Percentiles rank a stretch among this genome's conserved stretches.
phyloP scores from a whole-genome alignment of 1,140 invertebrate species.

The Coptotermes formosanus region DNA sequence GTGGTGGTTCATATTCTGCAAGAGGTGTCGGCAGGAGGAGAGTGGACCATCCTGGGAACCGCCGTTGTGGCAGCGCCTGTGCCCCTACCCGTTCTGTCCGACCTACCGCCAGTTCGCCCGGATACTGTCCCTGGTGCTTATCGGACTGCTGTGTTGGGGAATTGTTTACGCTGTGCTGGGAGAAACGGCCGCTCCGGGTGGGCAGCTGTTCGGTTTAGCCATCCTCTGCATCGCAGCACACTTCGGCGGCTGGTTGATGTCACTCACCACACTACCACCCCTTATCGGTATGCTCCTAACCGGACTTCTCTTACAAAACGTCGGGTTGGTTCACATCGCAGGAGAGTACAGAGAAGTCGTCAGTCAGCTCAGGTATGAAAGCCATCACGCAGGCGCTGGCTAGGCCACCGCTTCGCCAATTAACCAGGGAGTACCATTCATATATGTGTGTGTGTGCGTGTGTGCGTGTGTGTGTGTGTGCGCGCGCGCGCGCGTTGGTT shows the following conservation, averaged over 20 bases:
- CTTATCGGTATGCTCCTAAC: slow-evolving; percentile 84
- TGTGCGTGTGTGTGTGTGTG: no score
- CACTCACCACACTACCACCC: slow-evolving; percentile 76
- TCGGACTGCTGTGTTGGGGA: slow-evolving; percentile 75
- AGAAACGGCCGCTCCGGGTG: slow-evolving; percentile 70
- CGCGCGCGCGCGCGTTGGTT: no score
- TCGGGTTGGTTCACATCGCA: slow-evolving; percentile 70
- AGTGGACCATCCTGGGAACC: slow-evolving; percentile 73
- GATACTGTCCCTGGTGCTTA: slow-evolving; percentile 62
- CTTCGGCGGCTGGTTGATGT: slow-evolving; percentile 76
- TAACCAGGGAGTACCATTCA: no score
- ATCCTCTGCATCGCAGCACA: slow-evolving; percentile 71
- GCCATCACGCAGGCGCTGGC: no score
- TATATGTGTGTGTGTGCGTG: no score
- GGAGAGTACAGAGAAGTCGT: slow-evolving; percentile 60
- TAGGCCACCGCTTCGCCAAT: no score
- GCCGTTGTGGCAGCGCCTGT: slow-evolving; percentile 68
- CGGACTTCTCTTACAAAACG: slow-evolving; percentile 76
- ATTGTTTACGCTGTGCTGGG: slow-evolving; percentile 71
- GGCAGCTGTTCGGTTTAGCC: slow-evolving; percentile 76
- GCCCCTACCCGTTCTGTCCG: slow-evolving; percentile 77
- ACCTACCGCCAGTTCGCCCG: slow-evolving; percentile 75
- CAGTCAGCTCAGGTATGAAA: slow-evolving; percentile 62
- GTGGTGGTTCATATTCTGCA: slow-evolving; percentile 70
- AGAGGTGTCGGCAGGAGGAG: slow-evolving; percentile 67